Evolutionary conservation across 2,888 invertebrate genomes (phyloP), one percentile per base, ranked within the genome.

Genomic region (Mayetiola destructor): DNA sequence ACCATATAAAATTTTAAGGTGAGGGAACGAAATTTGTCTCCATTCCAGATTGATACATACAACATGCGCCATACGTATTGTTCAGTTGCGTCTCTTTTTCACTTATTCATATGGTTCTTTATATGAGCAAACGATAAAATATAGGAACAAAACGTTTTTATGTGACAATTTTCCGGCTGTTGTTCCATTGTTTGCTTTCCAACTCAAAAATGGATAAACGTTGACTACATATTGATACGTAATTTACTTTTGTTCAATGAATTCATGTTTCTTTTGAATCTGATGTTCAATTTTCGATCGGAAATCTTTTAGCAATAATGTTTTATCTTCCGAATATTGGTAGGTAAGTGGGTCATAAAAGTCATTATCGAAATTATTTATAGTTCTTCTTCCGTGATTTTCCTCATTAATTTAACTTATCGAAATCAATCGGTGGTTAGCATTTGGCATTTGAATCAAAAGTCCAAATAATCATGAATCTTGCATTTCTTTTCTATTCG

Each of bases 81-180:
- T 27, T 48, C 48, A n/a, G 18, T 39, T 2, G 20, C 20, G 36
- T 5, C 6, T 39, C 16, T 42, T 42, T 42, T 14, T 21, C 21
- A 3, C 27, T 23, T 16, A 32, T 12, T 9, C 32, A 32, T 32
- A 12, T 32, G 32, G 21, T 23, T 48, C 27, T 27, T n/a, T 27
- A 3, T 16, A 27, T 6, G 10, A 9, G 8, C 12, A 14, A 42
- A 42, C 14, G 23, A 27, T 48, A 6, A 23, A 48, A 27, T 27
- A 48, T 27, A 27, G 10, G 6, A 9, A 32, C 10, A 4, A 10
- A 48, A 48, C 16, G 48, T 48, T 27, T 48, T 48, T 48, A 48
- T 48, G 48, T 48, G 48, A 48, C 48, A 48, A 48, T 48, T 48
- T 48, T 48, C 48, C 48, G 48, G 48, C 48, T 48, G 48, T 48